Conservation (phyloP, 2,113 vertebrate genomes). For the Pseudorectes ferrugineus region DNA sequence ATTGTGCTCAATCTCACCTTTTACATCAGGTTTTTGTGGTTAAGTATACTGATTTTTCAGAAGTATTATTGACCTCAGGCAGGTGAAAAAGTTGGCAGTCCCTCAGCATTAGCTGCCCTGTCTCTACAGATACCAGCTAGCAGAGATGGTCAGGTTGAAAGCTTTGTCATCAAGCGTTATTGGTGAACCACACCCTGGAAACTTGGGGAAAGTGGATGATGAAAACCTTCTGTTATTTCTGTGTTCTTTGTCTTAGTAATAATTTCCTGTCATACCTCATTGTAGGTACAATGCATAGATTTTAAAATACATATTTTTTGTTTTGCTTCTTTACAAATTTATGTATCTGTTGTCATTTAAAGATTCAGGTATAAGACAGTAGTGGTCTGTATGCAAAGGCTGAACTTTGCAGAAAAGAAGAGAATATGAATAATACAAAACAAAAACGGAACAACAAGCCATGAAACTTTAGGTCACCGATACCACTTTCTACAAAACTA, state of each 20-base stretch:
- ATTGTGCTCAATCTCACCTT: background rate
- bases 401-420: background rate
- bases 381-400: background rate
- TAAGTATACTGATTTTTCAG: background rate
- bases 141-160: background rate
- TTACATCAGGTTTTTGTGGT: background rate
- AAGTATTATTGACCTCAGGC: background rate
- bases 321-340: background rate
- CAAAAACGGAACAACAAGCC: background rate
- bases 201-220: background rate
- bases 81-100: background rate
- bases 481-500: background rate
- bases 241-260: background rate
- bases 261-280: background rate
- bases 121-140: background rate
- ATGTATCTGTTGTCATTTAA: background rate
- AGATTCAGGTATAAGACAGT: background rate
- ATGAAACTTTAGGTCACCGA: slow-evolving; percentile 9
- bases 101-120: background rate
- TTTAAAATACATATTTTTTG: background rate
- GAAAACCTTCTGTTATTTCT: background rate
- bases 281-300: background rate
- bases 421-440: background rate
- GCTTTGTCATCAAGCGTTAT: background rate
- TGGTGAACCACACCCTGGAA: background rate